Base-by-base conservation (phyloP, 1,140 invertebrate genomes). In the Zaprionus taronus region DNA sequence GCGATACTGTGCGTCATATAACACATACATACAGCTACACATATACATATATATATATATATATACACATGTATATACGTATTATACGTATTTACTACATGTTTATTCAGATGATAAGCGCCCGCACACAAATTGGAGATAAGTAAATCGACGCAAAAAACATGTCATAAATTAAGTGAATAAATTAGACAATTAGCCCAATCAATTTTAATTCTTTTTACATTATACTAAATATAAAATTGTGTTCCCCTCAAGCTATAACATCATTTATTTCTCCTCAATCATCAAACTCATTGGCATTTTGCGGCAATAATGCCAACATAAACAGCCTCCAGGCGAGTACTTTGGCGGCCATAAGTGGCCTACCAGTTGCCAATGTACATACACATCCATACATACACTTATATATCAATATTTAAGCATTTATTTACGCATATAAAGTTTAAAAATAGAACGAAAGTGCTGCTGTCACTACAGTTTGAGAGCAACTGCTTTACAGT, bases 261-360 rank as follows among this genome's bases (percentile, higher is more conserved):
- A 14, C 11, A 34, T 34, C 31, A 34, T 34, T 34, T 11, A 34
- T 34, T 34, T 34, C 31, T 11, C 9, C 31, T 9, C 9, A 34
- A 11, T 34, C 31, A 34, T 34, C 31, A 34, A 11, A 34, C 31
- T 11, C 9, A 34, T 11, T 34, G 31, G 31, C 31, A 47, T 17
- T 7, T 41, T n/a, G 38, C 38, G 15, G 14, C 15, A 6, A n/a
- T 41, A 62, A 62, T 38, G 51, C 41, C 20, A 14, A 58, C 17
- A 61, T 69, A 69, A 69, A 73, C 72, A 68, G 36, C 47, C 20
- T 60, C 72, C 72, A 73, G 65, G 41, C 57, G 44, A 31, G 38
- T 31, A 71, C 47, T 60, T 53, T 53, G 57, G 41, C 34, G 20
- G 22, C 56, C 26, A 44, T 64, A 67, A 22, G 49, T 51, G 41